A percentile compares a stretch with the other conserved stretches of the same genome.
phyloP scores from a whole-genome alignment of 2,888 invertebrate genomes.

The Rhorus exstirpatorius region DNA sequence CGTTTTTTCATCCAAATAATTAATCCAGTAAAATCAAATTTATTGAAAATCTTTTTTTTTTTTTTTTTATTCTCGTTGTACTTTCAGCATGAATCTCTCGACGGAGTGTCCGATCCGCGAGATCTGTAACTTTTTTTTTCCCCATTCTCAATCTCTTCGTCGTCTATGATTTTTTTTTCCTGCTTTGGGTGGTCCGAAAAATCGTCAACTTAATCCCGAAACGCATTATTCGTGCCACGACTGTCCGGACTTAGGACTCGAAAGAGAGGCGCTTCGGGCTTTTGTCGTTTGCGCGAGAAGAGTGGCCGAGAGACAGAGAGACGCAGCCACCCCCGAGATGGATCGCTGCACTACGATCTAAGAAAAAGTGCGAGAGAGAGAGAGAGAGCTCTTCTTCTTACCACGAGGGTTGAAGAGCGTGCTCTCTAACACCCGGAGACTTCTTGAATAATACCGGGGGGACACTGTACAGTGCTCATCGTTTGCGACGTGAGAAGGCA shows the following conservation, averaged over 20 bases:
- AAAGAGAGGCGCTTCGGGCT: slow-evolving; percentile 74
- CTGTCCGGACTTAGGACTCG: slow-evolving; percentile 81
- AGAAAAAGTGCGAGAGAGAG: too few species aligned
- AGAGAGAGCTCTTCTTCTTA: slow-evolving; percentile 80
- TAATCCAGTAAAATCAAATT: neutral
- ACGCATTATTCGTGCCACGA: slow-evolving; percentile 84
- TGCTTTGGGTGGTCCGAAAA: slow-evolving; percentile 58
- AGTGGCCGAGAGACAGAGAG: slow-evolving; percentile 51
- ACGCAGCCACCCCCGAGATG: slow-evolving; percentile 57
- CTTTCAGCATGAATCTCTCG: slow-evolving; percentile 13
- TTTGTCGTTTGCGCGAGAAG: slow-evolving; percentile 77
- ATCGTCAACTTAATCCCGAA: slow-evolving; percentile 82
- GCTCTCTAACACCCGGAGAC: slow-evolving; percentile 28
- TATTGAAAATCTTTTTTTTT: slow-evolving; percentile 2
- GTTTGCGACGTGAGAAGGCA: slow-evolving; percentile 83
- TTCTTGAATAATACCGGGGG: slow-evolving; percentile 56
- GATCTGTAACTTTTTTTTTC: slow-evolving; percentile 11
- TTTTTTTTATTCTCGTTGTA: slow-evolving; percentile 2
- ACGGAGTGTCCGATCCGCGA: slow-evolving; percentile 37
- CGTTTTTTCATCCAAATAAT: too few species aligned
- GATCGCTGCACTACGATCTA: slow-evolving; percentile 68
- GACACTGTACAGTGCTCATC: slow-evolving; percentile 45
- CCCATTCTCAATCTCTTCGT: slow-evolving; percentile 27
- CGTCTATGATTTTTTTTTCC: slow-evolving; percentile 30
- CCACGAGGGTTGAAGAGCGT: slow-evolving; percentile 67